phyloP scores from a whole-genome alignment of 2,888 invertebrate genomes.

The Craniophora ligustri region DNA sequence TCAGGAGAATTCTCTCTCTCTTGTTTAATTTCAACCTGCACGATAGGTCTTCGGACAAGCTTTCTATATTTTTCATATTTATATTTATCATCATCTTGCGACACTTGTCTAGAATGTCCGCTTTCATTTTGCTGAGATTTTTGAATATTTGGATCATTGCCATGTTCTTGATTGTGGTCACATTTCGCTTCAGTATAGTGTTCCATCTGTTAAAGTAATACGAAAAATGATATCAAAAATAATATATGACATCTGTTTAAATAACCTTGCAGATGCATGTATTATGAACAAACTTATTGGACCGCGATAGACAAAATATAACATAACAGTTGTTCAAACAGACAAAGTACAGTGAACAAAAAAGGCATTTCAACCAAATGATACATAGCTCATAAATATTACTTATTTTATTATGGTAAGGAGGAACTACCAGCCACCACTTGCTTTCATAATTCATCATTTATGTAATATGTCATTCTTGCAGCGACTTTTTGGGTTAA shows the following conservation, averaged over 20 bases:
- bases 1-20: conserved; percentile 17
- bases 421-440: too few species aligned
- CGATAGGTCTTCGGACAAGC: conserved; percentile 17
- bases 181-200: conserved; percentile 37
- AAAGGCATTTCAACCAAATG: background rate
- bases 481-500: too few species aligned
- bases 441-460: too few species aligned
- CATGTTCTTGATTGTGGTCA: conserved; percentile 8
- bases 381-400: too few species aligned
- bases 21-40: conserved; percentile 9
- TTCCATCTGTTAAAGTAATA: conserved; percentile 57
- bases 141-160: background rate
- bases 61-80: conserved; percentile 16
- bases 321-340: conserved; percentile 23
- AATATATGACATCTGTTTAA: background rate
- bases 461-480: too few species aligned
- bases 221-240: conserved; percentile 7
- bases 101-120: background rate
- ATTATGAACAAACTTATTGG: background rate
- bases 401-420: too few species aligned
- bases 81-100: conserved; percentile 7
- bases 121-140: background rate
- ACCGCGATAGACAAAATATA: conserved; percentile 3
- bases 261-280: conserved; percentile 3
- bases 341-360: background rate